Conservation (phyloP, 2,113 vertebrate species). For the Colius striatus region DNA sequence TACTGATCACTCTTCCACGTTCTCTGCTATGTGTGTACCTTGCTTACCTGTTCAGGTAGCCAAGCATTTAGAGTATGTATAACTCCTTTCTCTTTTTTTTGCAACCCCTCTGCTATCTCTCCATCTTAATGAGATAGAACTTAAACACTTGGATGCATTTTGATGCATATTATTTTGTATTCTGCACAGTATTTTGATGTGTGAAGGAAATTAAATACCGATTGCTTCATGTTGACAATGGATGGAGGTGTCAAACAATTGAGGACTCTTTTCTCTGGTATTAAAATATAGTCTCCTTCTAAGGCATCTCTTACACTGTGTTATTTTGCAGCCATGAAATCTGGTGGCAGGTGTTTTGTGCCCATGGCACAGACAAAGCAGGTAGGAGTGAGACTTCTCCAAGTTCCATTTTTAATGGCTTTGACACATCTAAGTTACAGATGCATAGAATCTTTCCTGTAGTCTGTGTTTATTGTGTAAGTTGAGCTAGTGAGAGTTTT, state of each 20-base stretch:
- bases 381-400: background rate
- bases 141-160: background rate
- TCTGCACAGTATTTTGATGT: rapidly evolving
- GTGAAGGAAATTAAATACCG: background rate
- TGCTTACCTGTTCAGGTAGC: background rate
- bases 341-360: background rate
- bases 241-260: background rate
- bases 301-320: background rate
- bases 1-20: background rate
- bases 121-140: background rate
- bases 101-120: background rate
- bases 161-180: background rate
- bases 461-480: background rate
- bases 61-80: background rate
- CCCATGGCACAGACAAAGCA: background rate
- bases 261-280: background rate
- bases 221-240: background rate
- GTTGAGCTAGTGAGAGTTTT: background rate
- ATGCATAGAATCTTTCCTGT: background rate
- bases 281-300: background rate
- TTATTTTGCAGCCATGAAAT: background rate
- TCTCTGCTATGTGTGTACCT: background rate
- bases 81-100: background rate
- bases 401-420: background rate
- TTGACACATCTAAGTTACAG: background rate